Evolutionary conservation across 2,888 invertebrate species (phyloP).

Genomic region (Tachina lurida): DNA sequence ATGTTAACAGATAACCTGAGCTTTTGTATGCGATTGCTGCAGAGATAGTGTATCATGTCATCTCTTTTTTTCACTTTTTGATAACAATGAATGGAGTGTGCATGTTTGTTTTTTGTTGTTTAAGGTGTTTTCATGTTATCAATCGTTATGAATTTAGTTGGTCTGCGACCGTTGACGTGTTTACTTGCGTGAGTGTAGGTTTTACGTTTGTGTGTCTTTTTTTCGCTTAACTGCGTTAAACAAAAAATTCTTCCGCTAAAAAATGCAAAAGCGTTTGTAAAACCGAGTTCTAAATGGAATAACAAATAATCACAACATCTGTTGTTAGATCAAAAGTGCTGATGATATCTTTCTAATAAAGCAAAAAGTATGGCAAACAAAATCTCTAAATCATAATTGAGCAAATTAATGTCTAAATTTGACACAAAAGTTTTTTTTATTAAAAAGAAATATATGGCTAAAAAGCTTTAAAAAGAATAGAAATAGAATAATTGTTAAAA

Average conservation of each 20-base stretch:
- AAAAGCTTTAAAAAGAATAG: not conserved
- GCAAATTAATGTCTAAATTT: slow-evolving; percentile 23
- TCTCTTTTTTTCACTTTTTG: slow-evolving; percentile 58
- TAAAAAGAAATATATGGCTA: not conserved
- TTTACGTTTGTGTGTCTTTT: slow-evolving; percentile 72
- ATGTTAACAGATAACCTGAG: slow-evolving; percentile 62
- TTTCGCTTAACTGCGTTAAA: slow-evolving; percentile 60
- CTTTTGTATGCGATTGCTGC: slow-evolving; percentile 46
- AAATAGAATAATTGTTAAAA: slow-evolving; percentile 3
- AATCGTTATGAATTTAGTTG: slow-evolving; percentile 79
- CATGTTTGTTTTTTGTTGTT: slow-evolving; percentile 40
- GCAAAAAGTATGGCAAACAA: slow-evolving; percentile 6
- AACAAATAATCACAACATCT: slow-evolving; percentile 42
- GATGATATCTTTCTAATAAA: slow-evolving; percentile 33
- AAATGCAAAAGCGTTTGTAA: slow-evolving; percentile 40
- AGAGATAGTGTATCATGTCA: slow-evolving; percentile 56
- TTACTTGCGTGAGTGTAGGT: slow-evolving; percentile 70
- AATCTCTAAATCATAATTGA: slow-evolving; percentile 39
- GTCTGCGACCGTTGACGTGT: slow-evolving; percentile 82
- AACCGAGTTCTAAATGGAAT: slow-evolving; percentile 38
- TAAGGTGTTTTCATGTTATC: slow-evolving; percentile 74
- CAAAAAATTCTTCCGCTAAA: slow-evolving; percentile 51
- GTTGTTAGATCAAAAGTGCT: slow-evolving; percentile 18
- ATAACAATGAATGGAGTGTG: not conserved
- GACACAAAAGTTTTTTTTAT: slow-evolving; percentile 26